Conservation (phyloP, 2,797 vertebrate species). For the Eremophila alpestris region DNA sequence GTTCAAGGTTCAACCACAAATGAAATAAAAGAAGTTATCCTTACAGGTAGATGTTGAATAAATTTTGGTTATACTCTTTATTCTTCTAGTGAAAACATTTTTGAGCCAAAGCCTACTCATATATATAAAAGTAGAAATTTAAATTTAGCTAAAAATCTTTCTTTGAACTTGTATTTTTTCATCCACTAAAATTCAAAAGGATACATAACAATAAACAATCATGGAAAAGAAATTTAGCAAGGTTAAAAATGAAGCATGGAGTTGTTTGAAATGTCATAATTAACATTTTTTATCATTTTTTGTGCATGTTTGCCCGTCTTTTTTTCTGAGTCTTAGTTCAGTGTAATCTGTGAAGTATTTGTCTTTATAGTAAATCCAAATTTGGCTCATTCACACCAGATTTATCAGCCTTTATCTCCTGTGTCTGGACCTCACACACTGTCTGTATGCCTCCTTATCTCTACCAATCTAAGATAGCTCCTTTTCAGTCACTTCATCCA, state of each 20-base stretch:
- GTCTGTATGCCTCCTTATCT: background rate
- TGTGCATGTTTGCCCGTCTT: background rate
- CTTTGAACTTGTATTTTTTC: background rate
- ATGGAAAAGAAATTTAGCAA: background rate
- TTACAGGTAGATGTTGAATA: background rate
- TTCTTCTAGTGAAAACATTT: background rate
- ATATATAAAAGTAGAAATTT: background rate
- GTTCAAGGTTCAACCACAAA: background rate
- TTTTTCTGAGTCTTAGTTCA: background rate
- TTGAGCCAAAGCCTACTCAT: background rate
- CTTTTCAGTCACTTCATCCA: background rate
- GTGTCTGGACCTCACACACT: accelerated
- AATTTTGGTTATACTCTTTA: background rate
- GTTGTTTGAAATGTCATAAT: background rate
- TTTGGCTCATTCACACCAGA: background rate
- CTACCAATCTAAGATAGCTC: background rate
- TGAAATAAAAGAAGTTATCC: background rate
- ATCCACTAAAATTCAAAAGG: background rate
- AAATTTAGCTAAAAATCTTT: background rate
- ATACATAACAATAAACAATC: background rate
- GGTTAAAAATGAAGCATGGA: background rate
- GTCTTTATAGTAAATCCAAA: background rate
- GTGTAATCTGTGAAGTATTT: background rate
- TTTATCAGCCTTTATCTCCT: background rate
- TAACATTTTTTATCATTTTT: background rate